Evolutionary conservation across 2,113 vertebrate genomes (phyloP).

Genomic region (Antechinus stuartii): DNA sequence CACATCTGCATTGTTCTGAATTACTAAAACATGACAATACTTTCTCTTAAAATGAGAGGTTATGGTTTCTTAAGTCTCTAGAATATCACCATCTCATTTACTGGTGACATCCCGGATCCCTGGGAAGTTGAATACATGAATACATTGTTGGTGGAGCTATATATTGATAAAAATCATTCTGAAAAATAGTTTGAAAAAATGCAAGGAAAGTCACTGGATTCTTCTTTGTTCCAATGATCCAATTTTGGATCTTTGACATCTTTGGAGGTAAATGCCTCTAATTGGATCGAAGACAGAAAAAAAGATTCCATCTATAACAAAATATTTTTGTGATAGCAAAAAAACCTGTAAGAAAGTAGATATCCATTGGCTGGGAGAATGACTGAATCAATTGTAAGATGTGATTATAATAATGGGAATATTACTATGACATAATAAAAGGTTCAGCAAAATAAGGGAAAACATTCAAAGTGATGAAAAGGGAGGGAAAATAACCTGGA

Average conservation of each 20-base stretch:
- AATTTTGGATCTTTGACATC: too few relatives aligned
- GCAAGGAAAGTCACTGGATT: neutral
- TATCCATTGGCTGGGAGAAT: neutral
- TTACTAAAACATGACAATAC: slow-evolving; percentile 33
- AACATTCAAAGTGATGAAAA: neutral
- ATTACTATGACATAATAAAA: neutral
- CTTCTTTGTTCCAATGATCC: neutral
- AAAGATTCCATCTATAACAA: neutral
- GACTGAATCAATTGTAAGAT: neutral
- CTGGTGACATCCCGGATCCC: neutral
- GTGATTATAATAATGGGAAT: neutral
- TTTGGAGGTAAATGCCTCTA: too few relatives aligned
- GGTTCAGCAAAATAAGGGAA: neutral
- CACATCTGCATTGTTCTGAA: slow-evolving; percentile 4
- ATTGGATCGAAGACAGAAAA: neutral
- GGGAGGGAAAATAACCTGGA: neutral
- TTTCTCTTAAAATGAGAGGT: slow-evolving; percentile 10
- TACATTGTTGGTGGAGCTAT: neutral
- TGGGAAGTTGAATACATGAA: neutral
- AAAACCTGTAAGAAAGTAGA: neutral
- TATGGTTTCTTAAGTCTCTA: neutral
- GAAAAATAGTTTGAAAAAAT: neutral
- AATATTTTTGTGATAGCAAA: neutral
- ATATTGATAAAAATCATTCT: neutral
- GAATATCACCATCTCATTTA: slow-evolving; percentile 45